phyloP scores from a whole-genome alignment of 2,113 vertebrate species.

The Pantherophis guttatus region DNA sequence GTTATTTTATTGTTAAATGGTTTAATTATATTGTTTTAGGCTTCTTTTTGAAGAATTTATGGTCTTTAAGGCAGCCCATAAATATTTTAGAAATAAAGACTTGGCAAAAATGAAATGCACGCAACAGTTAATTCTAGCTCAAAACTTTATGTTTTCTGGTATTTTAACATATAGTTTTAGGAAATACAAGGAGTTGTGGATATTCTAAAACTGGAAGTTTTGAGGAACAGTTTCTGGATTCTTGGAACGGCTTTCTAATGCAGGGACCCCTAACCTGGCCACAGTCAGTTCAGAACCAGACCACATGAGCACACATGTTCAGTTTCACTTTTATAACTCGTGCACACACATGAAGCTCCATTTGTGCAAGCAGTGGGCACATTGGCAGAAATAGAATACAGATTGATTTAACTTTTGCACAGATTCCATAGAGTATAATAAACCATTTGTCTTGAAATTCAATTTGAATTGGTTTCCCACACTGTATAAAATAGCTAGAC shows the following conservation, averaged over 20 bases:
- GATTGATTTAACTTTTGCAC: constrained; percentile 11
- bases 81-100: not conserved
- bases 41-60: not conserved
- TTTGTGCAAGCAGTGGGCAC: too few relatives aligned
- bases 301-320: too few relatives aligned
- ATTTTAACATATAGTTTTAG: not conserved
- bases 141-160: not conserved
- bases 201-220: not conserved
- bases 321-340: too few relatives aligned
- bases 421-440: constrained; percentile 20
- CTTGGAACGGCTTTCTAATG: not conserved
- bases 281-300: too few relatives aligned
- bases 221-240: not conserved
- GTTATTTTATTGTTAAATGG: not conserved
- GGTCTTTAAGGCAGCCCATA: not conserved
- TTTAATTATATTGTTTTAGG: not conserved
- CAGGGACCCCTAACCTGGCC: too few relatives aligned
- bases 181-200: not conserved
- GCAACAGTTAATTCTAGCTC: not conserved
- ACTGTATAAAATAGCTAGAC: not conserved
- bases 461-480: constrained; percentile 8
- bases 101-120: not conserved
- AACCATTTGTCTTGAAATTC: not conserved
- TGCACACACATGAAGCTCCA: too few relatives aligned
- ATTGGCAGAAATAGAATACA: constrained; percentile 27